Base-by-base conservation (phyloP, 2,113 vertebrate genomes). In the Ascaphus truei region DNA sequence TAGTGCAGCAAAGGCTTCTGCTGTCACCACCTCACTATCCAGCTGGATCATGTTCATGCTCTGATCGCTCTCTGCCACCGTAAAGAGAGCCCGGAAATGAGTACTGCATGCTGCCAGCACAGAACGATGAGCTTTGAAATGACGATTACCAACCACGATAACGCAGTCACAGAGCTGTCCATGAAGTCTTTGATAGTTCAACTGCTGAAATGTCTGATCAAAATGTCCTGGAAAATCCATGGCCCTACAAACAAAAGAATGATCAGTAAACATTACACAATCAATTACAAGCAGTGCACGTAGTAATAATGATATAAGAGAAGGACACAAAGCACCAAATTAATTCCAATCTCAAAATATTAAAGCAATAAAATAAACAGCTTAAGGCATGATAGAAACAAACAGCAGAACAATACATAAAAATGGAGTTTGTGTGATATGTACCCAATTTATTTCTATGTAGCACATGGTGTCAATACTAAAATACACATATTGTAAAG, bases 141-240 rank as follows among this genome's bases (percentile, higher is more conserved):
- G 97, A 31, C 94, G 85, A 67, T 86, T 96, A 1, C 97, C 95
- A 74, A 99, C 95, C 22, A 97, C 92, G 0, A 99, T 98, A 72
- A 97, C 93, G 2, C 95, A 98, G 75, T 98, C 97, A 0, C 97
- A 99, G 51, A 99, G 92, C 80, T 99, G 97, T 10, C 95, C 92
- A 0, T 98, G 95, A 60, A 98, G 89, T 12, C 97, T 80, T 85
- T 98, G 97, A 79, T 96, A 96, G 83, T 98, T 98, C 33, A 99
- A 86, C 80, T 99, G 97, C 84, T 98, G 96, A 76, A 99, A 99
- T 76, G 98, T 90, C 80, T 98, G 97, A 52, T 99, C 95, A 72
- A 99, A 98, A 81, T 98, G 96, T 27, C 96, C 95, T 1, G 96
- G 97, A 77, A 99, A 99, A 93, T 99, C 97, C 97, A 99, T 99